Evolutionary conservation across 2,888 invertebrate species (phyloP), one percentile per base, ranked within the genome.

Genomic region (Gibbula magus): DNA sequence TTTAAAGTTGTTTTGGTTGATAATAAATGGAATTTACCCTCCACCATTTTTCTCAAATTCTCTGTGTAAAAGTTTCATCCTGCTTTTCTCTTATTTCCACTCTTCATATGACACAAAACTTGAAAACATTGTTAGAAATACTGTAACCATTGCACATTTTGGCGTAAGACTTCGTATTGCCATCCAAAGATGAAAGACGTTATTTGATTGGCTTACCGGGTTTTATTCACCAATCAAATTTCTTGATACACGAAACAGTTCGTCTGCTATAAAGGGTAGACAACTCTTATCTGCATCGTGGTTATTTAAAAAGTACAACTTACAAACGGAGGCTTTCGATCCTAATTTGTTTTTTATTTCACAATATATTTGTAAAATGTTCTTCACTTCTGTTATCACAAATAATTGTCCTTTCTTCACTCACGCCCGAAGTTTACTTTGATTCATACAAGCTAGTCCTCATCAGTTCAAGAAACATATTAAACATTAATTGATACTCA

Each of bases 11-110:
- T 45, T 45, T 10, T 10, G 1, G 45, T 45, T 45, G 5, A 45
- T 45, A 10, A 8, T 8, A 8, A 45, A 45, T 45, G 1, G 0
- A 18, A 67, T 86, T 86, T 85, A 91, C 91, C 91, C 91, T 32
- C 85, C 82, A 32, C 83, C 85, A 79, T 87, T 85, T 87, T 90
- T 91, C 75, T 91, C 91, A 67, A 91, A 89, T 84, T 89, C 86
- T 86, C 86, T 85, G 77, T 84, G 83, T 39, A 89, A 82, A 16
- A 90, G 81, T 87, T 90, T 91, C 91, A 91, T 91, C 75, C 81
- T 85, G 5, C 10, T 56, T 2, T 22, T 22, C 32, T 77, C 20
- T 1, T 61, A 74, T 75, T 29, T 35, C 8, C 7, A 10, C 20
- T 25, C 10, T 52, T 51, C 52, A 75, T 25, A 52, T 22, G 74